Conservation (phyloP, 1,140 invertebrate species). For the Neodiprion virginianus region DNA sequence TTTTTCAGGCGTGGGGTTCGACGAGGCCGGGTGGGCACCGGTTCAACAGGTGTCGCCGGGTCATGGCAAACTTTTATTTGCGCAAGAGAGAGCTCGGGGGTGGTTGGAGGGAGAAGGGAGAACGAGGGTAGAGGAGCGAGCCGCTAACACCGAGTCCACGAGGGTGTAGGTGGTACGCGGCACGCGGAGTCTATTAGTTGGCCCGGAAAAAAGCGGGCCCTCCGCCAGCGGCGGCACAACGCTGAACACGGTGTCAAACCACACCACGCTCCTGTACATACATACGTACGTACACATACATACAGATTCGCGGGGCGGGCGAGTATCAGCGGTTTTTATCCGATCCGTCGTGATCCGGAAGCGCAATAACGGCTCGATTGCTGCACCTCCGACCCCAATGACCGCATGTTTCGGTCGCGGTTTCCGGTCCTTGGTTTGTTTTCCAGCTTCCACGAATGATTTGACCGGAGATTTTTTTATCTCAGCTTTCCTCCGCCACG, state of each 20-base stretch:
- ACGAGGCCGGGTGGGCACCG: conserved; percentile 16
- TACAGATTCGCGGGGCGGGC: conserved; percentile 9
- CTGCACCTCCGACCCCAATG: background rate
- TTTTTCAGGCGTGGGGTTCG: conserved; percentile 25
- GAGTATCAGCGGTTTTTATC: conserved; percentile 52
- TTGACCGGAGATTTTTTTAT: background rate
- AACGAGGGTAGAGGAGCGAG: conserved; percentile 27
- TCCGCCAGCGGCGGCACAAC: conserved; percentile 27
- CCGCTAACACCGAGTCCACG: conserved; percentile 26
- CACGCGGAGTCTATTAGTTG: conserved; percentile 56
- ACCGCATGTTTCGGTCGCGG: too few relatives aligned
- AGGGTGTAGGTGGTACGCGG: conserved; percentile 37
- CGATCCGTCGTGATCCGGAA: conserved; percentile 7
- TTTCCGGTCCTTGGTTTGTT: too few relatives aligned
- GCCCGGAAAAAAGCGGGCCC: conserved; percentile 54
- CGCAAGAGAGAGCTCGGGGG: conserved; percentile 35
- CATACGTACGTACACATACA: background rate
- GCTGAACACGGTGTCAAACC: background rate
- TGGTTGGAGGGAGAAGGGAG: conserved; percentile 25
- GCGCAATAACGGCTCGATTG: background rate
- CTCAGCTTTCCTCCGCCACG: background rate
- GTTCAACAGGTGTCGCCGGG: conserved; percentile 61
- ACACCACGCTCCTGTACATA: background rate
- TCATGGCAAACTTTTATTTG: conserved; percentile 61
- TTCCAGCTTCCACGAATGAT: too few relatives aligned